Percentiles rank a stretch among this genome's conserved stretches.
Evolutionary conservation across 2,888 invertebrate genomes (phyloP).

Genomic region (Sepioteuthis lessoniana): DNA sequence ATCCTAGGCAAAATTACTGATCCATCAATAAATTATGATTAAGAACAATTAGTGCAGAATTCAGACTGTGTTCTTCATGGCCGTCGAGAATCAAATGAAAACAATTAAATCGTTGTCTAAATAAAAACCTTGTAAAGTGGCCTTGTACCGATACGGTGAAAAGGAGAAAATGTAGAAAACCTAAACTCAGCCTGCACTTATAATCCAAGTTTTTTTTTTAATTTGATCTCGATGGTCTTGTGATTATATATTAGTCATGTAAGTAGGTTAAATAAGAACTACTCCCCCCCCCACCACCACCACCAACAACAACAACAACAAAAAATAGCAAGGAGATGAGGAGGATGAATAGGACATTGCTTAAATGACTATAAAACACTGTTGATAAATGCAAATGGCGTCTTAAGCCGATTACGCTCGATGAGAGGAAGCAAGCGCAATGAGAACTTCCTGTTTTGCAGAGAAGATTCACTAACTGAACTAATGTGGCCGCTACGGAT

Average conservation of each 20-base stretch:
- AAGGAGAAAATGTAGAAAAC: not conserved
- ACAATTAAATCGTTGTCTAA: too few relatives aligned
- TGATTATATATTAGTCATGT: not conserved
- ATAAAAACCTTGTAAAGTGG: too few relatives aligned
- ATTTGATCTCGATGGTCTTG: not conserved
- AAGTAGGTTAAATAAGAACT: not conserved
- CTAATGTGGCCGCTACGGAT: constrained; percentile 38
- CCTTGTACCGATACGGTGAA: too few relatives aligned
- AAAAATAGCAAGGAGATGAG: not conserved
- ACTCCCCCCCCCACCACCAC: too few relatives aligned
- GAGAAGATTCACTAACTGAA: not conserved
- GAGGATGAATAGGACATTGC: too few relatives aligned
- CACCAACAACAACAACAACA: too few relatives aligned
- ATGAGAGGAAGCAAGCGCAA: not conserved
- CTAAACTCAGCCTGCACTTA: not conserved
- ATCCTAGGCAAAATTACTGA: too few relatives aligned
- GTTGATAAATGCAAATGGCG: not conserved
- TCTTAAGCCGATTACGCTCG: not conserved
- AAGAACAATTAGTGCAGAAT: too few relatives aligned
- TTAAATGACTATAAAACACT: not conserved
- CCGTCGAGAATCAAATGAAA: too few relatives aligned
- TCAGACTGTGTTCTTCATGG: too few relatives aligned
- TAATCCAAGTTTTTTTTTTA: not conserved
- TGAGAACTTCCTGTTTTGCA: not conserved
- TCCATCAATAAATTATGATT: too few relatives aligned